Evolutionary conservation across 1,140 invertebrate species (phyloP), one percentile per base, ranked within the genome.

Genomic region (Triops cancriformis): DNA sequence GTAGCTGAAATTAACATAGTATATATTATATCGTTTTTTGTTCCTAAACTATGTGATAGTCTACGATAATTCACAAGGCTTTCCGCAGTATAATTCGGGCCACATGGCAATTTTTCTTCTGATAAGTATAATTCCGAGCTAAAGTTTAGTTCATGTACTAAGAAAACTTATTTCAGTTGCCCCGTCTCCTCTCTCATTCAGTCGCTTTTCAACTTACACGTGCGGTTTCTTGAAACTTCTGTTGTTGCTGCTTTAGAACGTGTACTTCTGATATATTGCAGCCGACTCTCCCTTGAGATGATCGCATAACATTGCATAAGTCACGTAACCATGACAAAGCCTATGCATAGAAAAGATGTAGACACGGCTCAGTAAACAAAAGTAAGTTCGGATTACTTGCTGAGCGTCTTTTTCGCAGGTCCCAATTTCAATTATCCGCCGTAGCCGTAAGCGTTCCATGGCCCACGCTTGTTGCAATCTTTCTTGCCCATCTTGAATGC

Each of bases 251-350:
- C 84, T 93, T 93, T 80, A 93, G 89, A 18, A 84, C 83, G 81
- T 93, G 90, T 78, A 92, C 92, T 85, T 93, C 92, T 73, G 88
- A 86, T 9, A 90, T 87, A 73, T 88, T 90, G 80, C 89, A 90
- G 7, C 91, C 92, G 77, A 94, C 89, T 81, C 92, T 89, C 72
- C 88, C 88, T 80, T 93, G 90, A 78, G 89, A 89, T 76, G 87
- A 87, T 45, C 92, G 83, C 83, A 93, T 85, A 37, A 92, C 91
- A 26, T 89, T 86, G 84, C 90, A 90, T 41, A 93, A 84, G 81
- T 93, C 92, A 79, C 88, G 86, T 72, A 94, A 85, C 92, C 92
- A 94, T 77, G 89, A 85, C 31, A 92, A 87, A 6, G 92, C 91
- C 88, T 92, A 79, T 4, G 82, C 82, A 64, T 28, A 74, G 74